Percentiles rank a stretch among this genome's conserved stretches.
Evolutionary conservation across 92 coral and sea anemone genomes (phyloP).

Genomic region (Heliopora coerulea): DNA sequence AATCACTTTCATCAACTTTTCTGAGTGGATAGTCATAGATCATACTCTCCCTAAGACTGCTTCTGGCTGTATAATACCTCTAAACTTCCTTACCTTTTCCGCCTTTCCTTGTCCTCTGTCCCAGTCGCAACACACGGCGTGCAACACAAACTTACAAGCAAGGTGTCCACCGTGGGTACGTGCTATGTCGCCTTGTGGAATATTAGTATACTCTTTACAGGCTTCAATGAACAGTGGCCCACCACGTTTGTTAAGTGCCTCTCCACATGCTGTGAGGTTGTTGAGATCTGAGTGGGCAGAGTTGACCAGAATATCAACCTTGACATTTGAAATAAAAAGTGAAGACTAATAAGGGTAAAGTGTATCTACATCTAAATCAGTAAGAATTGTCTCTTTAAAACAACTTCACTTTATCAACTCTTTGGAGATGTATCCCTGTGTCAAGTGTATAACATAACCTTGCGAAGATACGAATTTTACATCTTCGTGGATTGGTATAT

Average conservation of each 20-base stretch:
- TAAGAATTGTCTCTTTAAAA: too few species aligned
- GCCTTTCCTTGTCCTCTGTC: not conserved
- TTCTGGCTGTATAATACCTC: too few species aligned
- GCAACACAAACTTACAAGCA: slow-evolving; percentile 57
- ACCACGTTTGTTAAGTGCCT: slow-evolving; percentile 48
- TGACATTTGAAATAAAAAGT: not conserved
- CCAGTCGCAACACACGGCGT: slow-evolving; percentile 61
- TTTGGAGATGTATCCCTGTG: too few species aligned
- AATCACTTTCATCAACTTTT: too few species aligned
- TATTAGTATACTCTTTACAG: slow-evolving; percentile 29
- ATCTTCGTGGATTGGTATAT: too few species aligned
- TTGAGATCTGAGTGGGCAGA: slow-evolving; percentile 22
- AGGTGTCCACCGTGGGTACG: slow-evolving; percentile 45
- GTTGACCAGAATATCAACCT: slow-evolving; percentile 31
- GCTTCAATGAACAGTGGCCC: slow-evolving; percentile 34
- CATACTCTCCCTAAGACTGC: too few species aligned
- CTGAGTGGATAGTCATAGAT: too few species aligned
- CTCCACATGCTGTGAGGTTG: slow-evolving; percentile 14
- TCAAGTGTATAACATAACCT: too few species aligned
- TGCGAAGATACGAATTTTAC: not conserved
- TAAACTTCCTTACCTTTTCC: too few species aligned
- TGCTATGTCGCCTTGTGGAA: slow-evolving; percentile 46
- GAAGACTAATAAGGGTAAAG: too few species aligned
- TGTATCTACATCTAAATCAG: too few species aligned
- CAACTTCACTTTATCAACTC: too few species aligned